Evolutionary conservation across 2,113 vertebrate species (phyloP), one percentile per base, ranked within the genome.

Genomic region (Varanus komodoensis): DNA sequence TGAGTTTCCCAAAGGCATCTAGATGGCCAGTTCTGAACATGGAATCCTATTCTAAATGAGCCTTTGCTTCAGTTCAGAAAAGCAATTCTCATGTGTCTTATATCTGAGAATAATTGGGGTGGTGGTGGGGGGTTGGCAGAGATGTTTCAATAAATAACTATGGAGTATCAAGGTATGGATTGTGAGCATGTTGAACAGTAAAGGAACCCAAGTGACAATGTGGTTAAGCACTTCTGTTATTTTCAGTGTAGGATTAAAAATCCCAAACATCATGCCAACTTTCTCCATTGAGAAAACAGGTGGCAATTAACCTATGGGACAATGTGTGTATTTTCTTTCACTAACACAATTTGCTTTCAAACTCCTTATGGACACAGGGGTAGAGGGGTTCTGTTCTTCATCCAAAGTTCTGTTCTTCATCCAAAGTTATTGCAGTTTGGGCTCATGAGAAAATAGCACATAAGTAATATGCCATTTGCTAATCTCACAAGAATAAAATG

Each of bases 361-460:
- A 86, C 80, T 71, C 64, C 67, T 86, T 75, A 71, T 69, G 48
- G 86, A 78, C 75, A 71, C 14, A 14, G 9, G 84, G 6, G 14
- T 4, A 54, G n/a, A 11, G 38, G n/a, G 44, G 4, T 64, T 80
- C 25, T 29, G 34, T 38, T 90, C n/a, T 79, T 89, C 83, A 85
- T 27, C 82, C 32, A 25, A 57, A 82, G 48, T 50, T 80, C 25
- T 29, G 34, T 38, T 90, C n/a, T 79, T 89, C 83, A 85, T 27
- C 82, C 32, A 89, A 79, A 85, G 89, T 90, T 86, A 86, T 90
- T 86, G 83, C 89, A 86, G 73, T 3, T 23, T 86, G 89, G 82
- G n/a, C 89, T 90, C 83, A 54, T 86, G 83, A 90, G 89, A 86
- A 90, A 90, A 71, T 86, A 80, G 80, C 64, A 80, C 57, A 75